Percentiles rank a stretch among this genome's conserved stretches.
Conservation (phyloP, 2,888 invertebrate species). For the Embidobia sp. region DNA sequence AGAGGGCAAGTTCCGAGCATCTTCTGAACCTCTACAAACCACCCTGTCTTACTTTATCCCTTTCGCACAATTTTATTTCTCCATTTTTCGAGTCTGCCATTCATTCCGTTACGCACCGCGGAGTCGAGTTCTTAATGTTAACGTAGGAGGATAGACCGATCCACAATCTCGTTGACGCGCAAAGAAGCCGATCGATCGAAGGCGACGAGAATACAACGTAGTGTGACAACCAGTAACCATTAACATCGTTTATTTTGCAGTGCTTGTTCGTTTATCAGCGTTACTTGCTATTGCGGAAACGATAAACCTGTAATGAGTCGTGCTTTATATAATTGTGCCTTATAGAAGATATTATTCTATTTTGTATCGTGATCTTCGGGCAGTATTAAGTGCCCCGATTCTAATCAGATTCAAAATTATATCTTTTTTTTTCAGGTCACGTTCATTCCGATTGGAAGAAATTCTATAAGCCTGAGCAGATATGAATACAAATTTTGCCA, state of each 20-base stretch:
- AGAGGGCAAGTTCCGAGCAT: conserved; percentile 23
- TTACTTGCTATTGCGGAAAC: neutral
- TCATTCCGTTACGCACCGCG: conserved; percentile 45
- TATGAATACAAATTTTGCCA: too few relatives aligned
- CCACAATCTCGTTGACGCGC: conserved; percentile 39
- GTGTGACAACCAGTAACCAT: conserved; percentile 29
- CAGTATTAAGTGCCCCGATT: too few relatives aligned
- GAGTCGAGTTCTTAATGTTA: conserved; percentile 54
- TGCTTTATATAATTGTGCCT: too few relatives aligned
- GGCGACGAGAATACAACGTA: conserved; percentile 51
- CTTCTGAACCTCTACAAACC: conserved; percentile 19
- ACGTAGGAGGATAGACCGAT: conserved; percentile 60
- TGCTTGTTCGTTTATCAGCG: neutral
- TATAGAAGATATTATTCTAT: too few relatives aligned
- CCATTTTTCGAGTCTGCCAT: conserved; percentile 20
- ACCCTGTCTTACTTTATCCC: conserved; percentile 20
- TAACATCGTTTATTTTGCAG: conserved; percentile 16
- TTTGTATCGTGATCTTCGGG: too few relatives aligned
- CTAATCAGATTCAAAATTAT: too few relatives aligned
- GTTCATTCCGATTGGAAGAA: too few relatives aligned
- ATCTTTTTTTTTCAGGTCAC: too few relatives aligned
- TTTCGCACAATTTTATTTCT: conserved; percentile 15
- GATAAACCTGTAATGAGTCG: too few relatives aligned
- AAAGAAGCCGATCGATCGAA: conserved; percentile 55
- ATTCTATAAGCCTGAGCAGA: too few relatives aligned